Evolutionary conservation across 35 echinoderm and acorn worm species (phyloP).

Genomic region (Anneissia japonica): DNA sequence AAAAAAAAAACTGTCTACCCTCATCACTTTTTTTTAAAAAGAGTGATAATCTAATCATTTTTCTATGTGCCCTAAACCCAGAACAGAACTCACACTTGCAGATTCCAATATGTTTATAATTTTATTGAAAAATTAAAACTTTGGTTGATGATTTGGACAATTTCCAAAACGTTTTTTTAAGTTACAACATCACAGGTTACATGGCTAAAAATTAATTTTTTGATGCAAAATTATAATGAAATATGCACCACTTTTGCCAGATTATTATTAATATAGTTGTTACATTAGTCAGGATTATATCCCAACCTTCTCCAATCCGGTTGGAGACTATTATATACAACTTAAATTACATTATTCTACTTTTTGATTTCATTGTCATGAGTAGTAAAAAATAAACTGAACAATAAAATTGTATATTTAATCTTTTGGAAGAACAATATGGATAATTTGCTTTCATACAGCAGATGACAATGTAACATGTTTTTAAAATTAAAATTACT

Average conservation of each 20-base stretch:
- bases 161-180: neutral
- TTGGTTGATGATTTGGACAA: neutral
- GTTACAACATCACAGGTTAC: neutral
- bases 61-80: no score
- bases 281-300: no score
- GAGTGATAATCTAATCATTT: no score
- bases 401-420: neutral
- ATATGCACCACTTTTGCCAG: neutral
- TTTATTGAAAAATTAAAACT: constrained; percentile 3
- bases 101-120: neutral
- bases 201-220: neutral
- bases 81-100: no score
- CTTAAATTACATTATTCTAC: no score
- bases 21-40: no score
- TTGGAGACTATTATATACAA: neutral
- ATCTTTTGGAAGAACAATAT: neutral
- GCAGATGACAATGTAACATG: no score
- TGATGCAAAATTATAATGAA: neutral
- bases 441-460: neutral
- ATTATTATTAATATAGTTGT: neutral
- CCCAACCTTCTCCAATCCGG: neutral
- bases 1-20: no score
- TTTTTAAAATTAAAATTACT: neutral
- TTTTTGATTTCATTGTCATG: no score
- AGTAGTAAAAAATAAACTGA: no score